Conservation (phyloP, 2,113 vertebrate species). For the Oryctolagus cuniculus region DNA sequence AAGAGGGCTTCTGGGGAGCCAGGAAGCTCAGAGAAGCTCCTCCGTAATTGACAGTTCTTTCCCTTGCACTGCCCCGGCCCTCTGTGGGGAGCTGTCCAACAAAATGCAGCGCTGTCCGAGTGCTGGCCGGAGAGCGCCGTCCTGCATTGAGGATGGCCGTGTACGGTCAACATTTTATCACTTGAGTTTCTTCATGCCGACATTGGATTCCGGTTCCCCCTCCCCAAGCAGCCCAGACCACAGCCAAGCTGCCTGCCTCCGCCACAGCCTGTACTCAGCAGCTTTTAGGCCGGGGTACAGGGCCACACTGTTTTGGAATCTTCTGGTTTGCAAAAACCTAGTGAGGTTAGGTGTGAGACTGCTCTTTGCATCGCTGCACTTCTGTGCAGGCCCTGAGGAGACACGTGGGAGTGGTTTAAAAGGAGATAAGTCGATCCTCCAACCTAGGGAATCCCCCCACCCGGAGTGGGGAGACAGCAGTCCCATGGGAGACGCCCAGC, state of each 20-base stretch:
- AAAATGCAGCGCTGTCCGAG: conserved; percentile 9
- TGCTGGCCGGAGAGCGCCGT: conserved; percentile 17
- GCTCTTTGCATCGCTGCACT: conserved; percentile 12
- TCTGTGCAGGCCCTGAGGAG: conserved; percentile 5
- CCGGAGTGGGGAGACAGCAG: neutral
- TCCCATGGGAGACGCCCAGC: neutral
- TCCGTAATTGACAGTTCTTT: neutral
- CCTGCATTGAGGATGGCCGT: conserved; percentile 46
- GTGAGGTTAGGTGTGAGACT: conserved; percentile 28
- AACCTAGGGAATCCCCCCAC: neutral
- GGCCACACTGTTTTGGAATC: neutral
- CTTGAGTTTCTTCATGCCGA: neutral
- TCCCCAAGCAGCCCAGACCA: conserved; percentile 18
- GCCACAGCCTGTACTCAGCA: neutral
- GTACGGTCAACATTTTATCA: conserved; percentile 30
- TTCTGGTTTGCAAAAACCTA: conserved; percentile 43
- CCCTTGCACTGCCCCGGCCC: neutral
- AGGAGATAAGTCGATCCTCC: conserved; percentile 21
- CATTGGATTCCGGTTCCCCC: conserved; percentile 50
- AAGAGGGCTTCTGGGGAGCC: conserved; percentile 16
- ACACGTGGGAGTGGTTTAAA: neutral
- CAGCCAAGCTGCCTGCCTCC: neutral
- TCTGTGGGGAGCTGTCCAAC: conserved; percentile 23
- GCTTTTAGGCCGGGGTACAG: conserved; percentile 45
- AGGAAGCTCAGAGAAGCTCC: neutral